Evolutionary conservation across 2,888 invertebrate species (phyloP).

Genomic region (Hofmannophila pseudospretella): DNA sequence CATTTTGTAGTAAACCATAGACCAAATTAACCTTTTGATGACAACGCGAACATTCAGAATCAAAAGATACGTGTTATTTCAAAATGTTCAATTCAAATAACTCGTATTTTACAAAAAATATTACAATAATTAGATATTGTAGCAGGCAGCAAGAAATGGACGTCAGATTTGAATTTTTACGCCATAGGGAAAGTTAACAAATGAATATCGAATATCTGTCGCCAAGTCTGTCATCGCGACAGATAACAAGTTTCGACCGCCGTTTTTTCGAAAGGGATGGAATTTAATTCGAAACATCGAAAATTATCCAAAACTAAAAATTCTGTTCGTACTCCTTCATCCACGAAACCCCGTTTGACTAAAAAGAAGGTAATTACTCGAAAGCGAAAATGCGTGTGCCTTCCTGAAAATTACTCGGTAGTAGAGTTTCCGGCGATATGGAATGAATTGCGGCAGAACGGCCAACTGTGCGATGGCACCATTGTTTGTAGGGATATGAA

Average conservation of each 20-base stretch:
- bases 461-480: slow-evolving; percentile 83
- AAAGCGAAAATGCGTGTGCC: slow-evolving; percentile 79
- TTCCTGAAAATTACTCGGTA: slow-evolving; percentile 77
- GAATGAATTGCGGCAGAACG: slow-evolving; percentile 81
- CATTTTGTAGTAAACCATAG: neutral
- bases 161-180: slow-evolving; percentile 12
- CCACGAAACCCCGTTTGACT: slow-evolving; percentile 60
- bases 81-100: no score
- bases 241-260: slow-evolving; percentile 73
- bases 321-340: slow-evolving; percentile 66
- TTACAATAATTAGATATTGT: no score
- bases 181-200: slow-evolving; percentile 42
- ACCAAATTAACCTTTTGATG: neutral
- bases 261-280: slow-evolving; percentile 76
- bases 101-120: no score
- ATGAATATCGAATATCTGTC: slow-evolving; percentile 43
- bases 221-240: slow-evolving; percentile 63
- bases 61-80: no score
- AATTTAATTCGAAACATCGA: slow-evolving; percentile 76
- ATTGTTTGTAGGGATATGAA: slow-evolving; percentile 80
- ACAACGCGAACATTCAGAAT: no score
- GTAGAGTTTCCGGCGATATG: slow-evolving; percentile 82
- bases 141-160: slow-evolving; percentile 6
- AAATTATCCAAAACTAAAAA: slow-evolving; percentile 76
- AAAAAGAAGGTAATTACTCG: slow-evolving; percentile 65